These are phyloP conservation scores for Branchellion lobata DNA, from an alignment of 2,888 invertebrate genomes.

Conservation along the genomic window DNA sequence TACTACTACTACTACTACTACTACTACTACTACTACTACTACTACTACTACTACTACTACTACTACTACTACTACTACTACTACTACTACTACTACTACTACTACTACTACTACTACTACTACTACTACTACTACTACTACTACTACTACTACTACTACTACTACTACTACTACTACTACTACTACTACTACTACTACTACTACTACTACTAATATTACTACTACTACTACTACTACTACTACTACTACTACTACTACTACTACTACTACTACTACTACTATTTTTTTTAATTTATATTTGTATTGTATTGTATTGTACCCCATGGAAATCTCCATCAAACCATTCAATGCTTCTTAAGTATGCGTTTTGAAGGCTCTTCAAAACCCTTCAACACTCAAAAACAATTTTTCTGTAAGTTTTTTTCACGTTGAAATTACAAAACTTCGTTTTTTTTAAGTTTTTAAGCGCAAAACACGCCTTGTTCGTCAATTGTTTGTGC, in stretches of 20 bases:
- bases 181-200: slow-evolving; percentile 49
- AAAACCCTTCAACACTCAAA: no score
- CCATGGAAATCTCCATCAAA: no score
- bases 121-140: slow-evolving; percentile 38
- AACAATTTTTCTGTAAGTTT: neutral
- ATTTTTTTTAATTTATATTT: no score
- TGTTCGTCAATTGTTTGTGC: no score
- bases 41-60: slow-evolving; percentile 50
- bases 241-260: slow-evolving; percentile 39
- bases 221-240: slow-evolving; percentile 39
- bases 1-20: slow-evolving; percentile 50
- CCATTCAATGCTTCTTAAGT: neutral
- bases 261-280: slow-evolving; percentile 39
- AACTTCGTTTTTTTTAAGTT: no score
- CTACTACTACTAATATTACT: slow-evolving; percentile 37
- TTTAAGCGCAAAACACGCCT: no score
- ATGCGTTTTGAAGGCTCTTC: slow-evolving; percentile 63
- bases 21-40: slow-evolving; percentile 50
- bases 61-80: slow-evolving; percentile 46
- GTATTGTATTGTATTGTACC: no score
- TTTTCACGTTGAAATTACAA: neutral
- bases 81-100: slow-evolving; percentile 39
- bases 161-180: slow-evolving; percentile 28
- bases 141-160: slow-evolving; percentile 39
- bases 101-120: slow-evolving; percentile 40